Conservation (phyloP, 2,888 invertebrate genomes). For the Callosobruchus maculatus region DNA sequence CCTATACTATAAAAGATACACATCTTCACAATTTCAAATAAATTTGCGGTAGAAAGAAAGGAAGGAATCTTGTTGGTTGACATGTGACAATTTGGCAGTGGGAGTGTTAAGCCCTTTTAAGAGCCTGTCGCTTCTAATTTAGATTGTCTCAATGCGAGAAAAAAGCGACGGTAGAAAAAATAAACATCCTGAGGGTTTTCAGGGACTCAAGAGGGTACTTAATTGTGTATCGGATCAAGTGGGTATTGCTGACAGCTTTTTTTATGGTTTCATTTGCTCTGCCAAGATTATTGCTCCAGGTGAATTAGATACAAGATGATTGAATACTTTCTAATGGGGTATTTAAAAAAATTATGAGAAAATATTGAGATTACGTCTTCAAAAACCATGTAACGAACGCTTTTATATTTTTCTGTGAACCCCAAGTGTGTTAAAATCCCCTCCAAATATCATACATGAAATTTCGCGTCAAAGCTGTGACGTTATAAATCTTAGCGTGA, state of each 20-base stretch:
- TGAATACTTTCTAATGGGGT: too few relatives aligned
- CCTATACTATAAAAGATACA: neutral
- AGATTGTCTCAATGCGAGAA: slow-evolving; percentile 23
- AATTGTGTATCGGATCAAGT: neutral
- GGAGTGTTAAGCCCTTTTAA: neutral
- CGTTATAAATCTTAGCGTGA: too few relatives aligned
- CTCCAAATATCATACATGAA: too few relatives aligned
- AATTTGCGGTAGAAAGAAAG: neutral
- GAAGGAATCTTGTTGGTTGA: neutral
- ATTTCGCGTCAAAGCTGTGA: too few relatives aligned
- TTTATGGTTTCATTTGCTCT: neutral
- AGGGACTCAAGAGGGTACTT: neutral
- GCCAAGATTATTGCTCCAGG: neutral
- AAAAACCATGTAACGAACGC: too few relatives aligned
- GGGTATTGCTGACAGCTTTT: neutral
- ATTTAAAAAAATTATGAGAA: too few relatives aligned
- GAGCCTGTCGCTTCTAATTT: slow-evolving; percentile 18
- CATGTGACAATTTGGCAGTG: neutral
- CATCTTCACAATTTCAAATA: neutral
- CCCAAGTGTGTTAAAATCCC: too few relatives aligned
- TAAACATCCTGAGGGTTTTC: slow-evolving; percentile 9
- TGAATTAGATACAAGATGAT: too few relatives aligned
- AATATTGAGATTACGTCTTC: too few relatives aligned
- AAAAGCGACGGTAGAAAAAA: slow-evolving; percentile 15
- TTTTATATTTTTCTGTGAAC: too few relatives aligned